Conservation (phyloP, 2,888 invertebrate species). For the Tiliacea citrago region DNA sequence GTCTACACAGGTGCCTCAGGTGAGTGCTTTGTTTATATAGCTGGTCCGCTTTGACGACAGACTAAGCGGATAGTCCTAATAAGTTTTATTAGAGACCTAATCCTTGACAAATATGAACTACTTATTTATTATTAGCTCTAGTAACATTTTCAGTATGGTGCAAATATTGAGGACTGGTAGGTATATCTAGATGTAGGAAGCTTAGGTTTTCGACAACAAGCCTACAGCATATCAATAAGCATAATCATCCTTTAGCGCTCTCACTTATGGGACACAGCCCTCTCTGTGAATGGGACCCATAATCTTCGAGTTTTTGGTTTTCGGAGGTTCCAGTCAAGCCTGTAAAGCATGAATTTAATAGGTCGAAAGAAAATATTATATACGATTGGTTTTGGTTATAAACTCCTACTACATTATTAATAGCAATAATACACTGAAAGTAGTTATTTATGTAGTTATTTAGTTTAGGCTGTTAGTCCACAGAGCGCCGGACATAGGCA, state of each 20-base stretch:
- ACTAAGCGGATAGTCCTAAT: neutral
- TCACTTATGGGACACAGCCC: no score
- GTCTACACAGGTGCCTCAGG: slow-evolving; percentile 98
- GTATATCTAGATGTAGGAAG: neutral
- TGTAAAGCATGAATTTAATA: no score
- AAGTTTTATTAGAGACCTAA: neutral
- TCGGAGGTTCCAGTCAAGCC: no score
- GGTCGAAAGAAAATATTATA: neutral
- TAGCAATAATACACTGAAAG: slow-evolving; percentile 4
- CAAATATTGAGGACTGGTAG: no score
- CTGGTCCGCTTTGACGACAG: no score
- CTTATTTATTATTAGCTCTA: neutral
- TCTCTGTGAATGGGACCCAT: no score
- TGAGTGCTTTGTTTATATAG: slow-evolving; percentile 79
- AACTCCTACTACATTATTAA: neutral
- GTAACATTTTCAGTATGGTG: neutral
- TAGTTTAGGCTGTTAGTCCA: neutral
- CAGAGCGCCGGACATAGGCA: neutral
- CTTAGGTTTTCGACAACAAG: neutral
- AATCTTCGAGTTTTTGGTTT: no score
- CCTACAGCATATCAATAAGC: neutral
- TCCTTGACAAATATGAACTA: neutral
- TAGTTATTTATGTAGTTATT: no score
- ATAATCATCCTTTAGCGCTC: no score
- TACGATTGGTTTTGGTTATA: neutral